phyloP scores from a whole-genome alignment of 64 coral and sea anemone genomes.

The Stichodactyla helianthus region DNA sequence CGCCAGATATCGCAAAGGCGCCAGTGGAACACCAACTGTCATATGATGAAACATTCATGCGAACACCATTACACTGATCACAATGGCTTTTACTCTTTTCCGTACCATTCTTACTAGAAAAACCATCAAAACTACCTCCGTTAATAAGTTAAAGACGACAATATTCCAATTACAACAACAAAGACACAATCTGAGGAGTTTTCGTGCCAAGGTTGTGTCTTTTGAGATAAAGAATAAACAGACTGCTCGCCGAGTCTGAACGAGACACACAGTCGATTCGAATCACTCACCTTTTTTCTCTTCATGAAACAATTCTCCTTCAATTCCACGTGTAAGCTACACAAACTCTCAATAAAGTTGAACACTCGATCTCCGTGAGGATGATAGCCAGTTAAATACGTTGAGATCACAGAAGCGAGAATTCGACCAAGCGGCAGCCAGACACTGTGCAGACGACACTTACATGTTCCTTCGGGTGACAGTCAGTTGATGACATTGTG shows the following conservation, averaged over 20 bases:
- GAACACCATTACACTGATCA: neutral
- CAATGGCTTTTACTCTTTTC: neutral
- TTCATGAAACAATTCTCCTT: neutral
- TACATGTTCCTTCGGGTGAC: neutral
- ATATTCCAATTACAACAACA: neutral
- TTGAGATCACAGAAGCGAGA: neutral
- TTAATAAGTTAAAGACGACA: neutral
- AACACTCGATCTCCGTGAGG: neutral
- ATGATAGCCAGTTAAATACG: neutral
- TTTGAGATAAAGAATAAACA: constrained; percentile 1
- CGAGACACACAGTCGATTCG: constrained; percentile 4
- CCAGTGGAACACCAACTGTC: neutral
- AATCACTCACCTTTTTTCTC: neutral
- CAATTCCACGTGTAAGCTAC: neutral
- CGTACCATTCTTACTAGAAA: neutral
- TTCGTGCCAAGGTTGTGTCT: neutral
- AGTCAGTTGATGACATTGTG: constrained; percentile 20
- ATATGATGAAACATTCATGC: neutral
- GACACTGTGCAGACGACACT: neutral
- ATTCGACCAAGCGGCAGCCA: neutral
- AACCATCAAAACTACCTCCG: neutral
- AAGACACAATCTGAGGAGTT: neutral
- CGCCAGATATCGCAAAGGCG: neutral
- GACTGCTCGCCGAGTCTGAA: neutral
- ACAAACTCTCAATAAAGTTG: neutral